Conservation (phyloP, 2,888 invertebrate species). For the Athetis lepigone region DNA sequence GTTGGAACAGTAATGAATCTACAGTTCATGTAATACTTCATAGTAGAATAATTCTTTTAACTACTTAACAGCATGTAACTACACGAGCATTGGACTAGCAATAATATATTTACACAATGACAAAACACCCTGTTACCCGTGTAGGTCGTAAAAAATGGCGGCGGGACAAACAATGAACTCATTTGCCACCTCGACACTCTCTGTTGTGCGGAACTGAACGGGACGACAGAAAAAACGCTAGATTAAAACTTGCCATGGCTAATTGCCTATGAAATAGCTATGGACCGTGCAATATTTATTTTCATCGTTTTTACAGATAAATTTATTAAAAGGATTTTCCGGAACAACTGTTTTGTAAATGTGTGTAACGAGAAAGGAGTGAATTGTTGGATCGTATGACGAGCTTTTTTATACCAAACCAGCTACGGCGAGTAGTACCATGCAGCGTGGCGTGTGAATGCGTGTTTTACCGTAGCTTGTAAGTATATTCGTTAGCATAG, state of each 20-base stretch:
- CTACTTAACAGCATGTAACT: neutral
- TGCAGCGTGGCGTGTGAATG: too few species aligned
- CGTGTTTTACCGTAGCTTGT: too few species aligned
- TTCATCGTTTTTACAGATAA: neutral
- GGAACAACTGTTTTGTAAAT: neutral
- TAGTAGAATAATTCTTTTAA: too few species aligned
- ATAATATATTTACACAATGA: conserved; percentile 46
- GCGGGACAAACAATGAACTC: conserved; percentile 75
- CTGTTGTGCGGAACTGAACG: conserved; percentile 62
- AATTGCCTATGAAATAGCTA: conserved; percentile 50
- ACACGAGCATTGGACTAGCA: conserved; percentile 3
- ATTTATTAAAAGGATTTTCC: neutral
- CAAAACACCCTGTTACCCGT: conserved; percentile 46
- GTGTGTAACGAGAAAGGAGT: neutral
- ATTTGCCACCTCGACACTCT: conserved; percentile 72
- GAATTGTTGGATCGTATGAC: too few species aligned
- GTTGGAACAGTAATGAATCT: too few species aligned
- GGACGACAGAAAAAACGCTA: conserved; percentile 67
- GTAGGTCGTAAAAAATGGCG: conserved; percentile 66
- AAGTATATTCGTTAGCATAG: too few species aligned
- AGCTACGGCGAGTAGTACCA: too few species aligned
- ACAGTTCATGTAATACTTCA: too few species aligned
- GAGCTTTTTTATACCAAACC: too few species aligned
- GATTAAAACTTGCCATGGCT: conserved; percentile 65
- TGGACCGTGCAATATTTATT: conserved; percentile 17